A percentile compares a stretch with the other conserved stretches of the same genome.
These are phyloP conservation scores for Creontiades dilutus DNA, from an alignment of 2,888 invertebrate species.

Conservation along the genomic window DNA sequence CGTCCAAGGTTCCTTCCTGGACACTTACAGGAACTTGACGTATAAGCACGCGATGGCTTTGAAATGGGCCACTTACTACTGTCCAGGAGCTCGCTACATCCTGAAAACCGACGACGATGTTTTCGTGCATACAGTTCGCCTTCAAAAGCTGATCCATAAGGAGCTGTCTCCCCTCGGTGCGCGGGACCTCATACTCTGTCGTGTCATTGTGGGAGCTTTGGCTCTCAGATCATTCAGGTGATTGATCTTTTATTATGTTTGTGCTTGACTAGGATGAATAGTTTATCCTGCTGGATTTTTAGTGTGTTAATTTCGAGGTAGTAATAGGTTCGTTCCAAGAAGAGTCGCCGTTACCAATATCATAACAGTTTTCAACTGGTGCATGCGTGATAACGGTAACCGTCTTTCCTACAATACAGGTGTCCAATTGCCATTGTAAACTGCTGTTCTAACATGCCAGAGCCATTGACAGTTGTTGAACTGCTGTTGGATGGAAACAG, in stretches of 20 bases:
- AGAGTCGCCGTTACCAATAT: too few species aligned
- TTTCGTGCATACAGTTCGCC: constrained; percentile 79
- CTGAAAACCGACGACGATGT: constrained; percentile 80
- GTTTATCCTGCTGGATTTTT: too few species aligned
- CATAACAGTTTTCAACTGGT: too few species aligned
- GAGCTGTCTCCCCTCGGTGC: constrained; percentile 83
- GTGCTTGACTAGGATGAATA: too few species aligned
- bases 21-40: constrained; percentile 90
- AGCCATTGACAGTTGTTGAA: too few species aligned
- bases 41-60: constrained; percentile 91
- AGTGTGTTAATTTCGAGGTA: too few species aligned
- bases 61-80: constrained; percentile 87
- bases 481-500: too few species aligned
- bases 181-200: constrained; percentile 82
- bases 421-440: too few species aligned
- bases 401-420: too few species aligned
- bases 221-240: constrained; percentile 80
- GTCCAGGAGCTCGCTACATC: constrained; percentile 82
- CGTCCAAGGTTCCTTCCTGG: constrained; percentile 87
- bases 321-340: too few species aligned
- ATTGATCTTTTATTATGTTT: background rate
- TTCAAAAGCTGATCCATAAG: constrained; percentile 79
- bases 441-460: too few species aligned
- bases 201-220: constrained; percentile 79
- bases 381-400: too few species aligned